Evolutionary conservation across 2,888 invertebrate genomes (phyloP), one percentile per base, ranked within the genome.

Genomic region (Rhingia campestris): DNA sequence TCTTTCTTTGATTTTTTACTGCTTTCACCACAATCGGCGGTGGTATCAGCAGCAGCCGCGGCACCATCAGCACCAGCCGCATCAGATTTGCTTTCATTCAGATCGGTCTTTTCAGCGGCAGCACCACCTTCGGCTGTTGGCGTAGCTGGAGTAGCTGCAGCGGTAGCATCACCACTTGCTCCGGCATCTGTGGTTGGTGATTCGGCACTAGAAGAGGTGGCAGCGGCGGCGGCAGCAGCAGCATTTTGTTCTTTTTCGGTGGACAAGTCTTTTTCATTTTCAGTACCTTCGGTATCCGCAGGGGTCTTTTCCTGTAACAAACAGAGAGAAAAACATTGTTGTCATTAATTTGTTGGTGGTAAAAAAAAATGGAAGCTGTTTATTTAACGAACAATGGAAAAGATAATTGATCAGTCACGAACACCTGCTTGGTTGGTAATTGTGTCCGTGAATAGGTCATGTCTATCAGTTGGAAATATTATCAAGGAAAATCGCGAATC

Each of bases 241-340:
- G 82, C 86, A 66, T 87, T 87, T 87, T 87, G 92, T 88, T 93
- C 93, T 89, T 95, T 95, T 89, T 94, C 95, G 87, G 94, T 94
- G 77, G 94, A 93, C 79, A 93, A 93, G 89, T 95, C 95, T 89
- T 95, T 95, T 89, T 94, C 94, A 87, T 94, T 95, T 89, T 94
- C 94, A 2, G 93, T 92, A 56, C 92, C 93, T 69, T 93, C 93
- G 86, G 92, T 84, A 54, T 89, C 89, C 86, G 93, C 93, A 9
- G 92, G 88, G 86, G 93, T 92, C 88, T 94, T 94, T 87, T 94
- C 94, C 93, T 95, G 88, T 0, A 22, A 22, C 22, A 75, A 75
- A 37, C n/a, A 33, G 66, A 22, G 37, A 4, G 72, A 86, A 76
- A 56, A 58, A 70, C 43, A 30, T 49, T 47, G 43, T 35, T 41